Base-by-base conservation (phyloP, 2,113 vertebrate species). In the Oxygymnocypris stewartii region DNA sequence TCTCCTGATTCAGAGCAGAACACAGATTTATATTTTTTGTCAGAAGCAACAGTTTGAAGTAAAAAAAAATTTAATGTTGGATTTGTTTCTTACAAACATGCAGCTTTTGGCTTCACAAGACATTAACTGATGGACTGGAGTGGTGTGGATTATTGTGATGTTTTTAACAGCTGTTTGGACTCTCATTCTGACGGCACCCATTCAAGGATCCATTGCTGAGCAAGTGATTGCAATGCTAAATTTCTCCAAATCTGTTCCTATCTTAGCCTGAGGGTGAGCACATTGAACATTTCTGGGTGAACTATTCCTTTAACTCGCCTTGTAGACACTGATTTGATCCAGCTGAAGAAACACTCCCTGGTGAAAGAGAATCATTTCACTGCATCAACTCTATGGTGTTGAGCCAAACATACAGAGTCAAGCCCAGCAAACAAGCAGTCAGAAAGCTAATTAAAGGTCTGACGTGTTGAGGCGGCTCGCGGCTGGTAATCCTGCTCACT, bases 361-460 rank as follows among this genome's bases (percentile, higher is more conserved):
- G 42, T 47, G 61, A 79, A 9, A 87, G 25, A 78, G 40, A 84
- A 78, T 35, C 10, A 69, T 67, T 49, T 84, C 25, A 84, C 35
- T 42, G 11, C 47, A 84, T 71, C 71, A 79, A 13, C 51, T 78
- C 14, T 18, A 65, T 67, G 11, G 25, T 74, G 28, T 40, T 84
- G 69, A 71, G 59, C n/a, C 23, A 73, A 18, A 57, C 57, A 69
- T 79, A 42, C 74, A 76, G 71, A 69, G 54, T 57, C 28, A 23
- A 65, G 8, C 25, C 67, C 44, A 82, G 81, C 78, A 87, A 71
- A 67, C 59, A 78, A 67, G 35, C 47, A 79, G 20, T 76, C 61
- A 44, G 51, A 61, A 84, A 59, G 28, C 57, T 78, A 35, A 85
- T 65, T 78, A 78, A 59, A n/a, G 42, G 3, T 14, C 71, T 85